Percentiles rank a stretch among this genome's conserved stretches.
These are phyloP conservation scores for Pemphigus obesinymphae DNA, from an alignment of 1,140 invertebrate species.

Conservation along the genomic window DNA sequence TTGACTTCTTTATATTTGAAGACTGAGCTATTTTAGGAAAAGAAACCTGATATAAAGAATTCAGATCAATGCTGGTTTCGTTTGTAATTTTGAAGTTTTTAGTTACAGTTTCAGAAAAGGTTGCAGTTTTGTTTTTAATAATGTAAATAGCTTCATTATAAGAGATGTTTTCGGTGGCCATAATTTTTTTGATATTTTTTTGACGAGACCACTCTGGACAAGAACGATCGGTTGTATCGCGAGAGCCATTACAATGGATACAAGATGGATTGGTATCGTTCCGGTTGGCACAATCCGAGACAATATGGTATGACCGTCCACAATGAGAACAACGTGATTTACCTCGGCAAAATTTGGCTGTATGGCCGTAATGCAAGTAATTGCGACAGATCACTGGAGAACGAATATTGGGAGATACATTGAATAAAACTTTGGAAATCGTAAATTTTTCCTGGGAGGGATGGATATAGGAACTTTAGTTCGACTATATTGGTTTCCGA, in stretches of 20 bases:
- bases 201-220: background rate
- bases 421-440: background rate
- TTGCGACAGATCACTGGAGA: background rate
- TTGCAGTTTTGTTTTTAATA: background rate
- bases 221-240: background rate
- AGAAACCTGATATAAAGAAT: too few species aligned
- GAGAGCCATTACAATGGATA: background rate
- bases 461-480: background rate
- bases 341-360: background rate
- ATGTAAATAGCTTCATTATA: background rate
- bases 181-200: background rate
- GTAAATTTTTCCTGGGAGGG: background rate
- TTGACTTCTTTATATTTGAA: too few species aligned
- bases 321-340: background rate
- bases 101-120: too few species aligned
- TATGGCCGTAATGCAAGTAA: background rate
- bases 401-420: background rate
- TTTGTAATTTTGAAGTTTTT: too few species aligned
- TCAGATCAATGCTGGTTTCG: too few species aligned
- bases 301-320: background rate
- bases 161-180: background rate
- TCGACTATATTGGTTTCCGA: background rate
- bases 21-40: too few species aligned
- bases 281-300: background rate
- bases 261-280: background rate